Evolutionary conservation across 2,797 vertebrate genomes (phyloP), one percentile per base, ranked within the genome.

Genomic region (Pteronotus mesoamericanus): DNA sequence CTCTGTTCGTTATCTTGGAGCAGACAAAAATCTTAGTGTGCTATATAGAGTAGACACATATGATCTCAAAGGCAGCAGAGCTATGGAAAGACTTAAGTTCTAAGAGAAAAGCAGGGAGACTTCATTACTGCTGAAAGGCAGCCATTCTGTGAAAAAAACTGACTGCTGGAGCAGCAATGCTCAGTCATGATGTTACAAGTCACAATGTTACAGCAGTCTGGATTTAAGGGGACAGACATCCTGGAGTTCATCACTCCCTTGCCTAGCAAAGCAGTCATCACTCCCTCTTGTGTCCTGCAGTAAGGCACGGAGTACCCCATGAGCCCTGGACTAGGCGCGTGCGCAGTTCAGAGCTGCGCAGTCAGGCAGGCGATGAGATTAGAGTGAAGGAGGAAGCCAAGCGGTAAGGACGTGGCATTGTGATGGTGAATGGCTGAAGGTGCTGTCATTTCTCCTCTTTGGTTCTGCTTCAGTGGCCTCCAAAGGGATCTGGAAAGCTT

Each of bases 351-450:
- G 89, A 91, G 84, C 71, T 32, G 87, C 39, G 89, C 93, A 94
- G 93, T 93, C 94, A 96, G 89, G 94, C 96, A 72, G 69, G 64
- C 95, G 93, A 97, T 83, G 61, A 95, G 96, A 96, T 96, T 94
- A 96, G 80, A 29, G 51, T 80, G 83, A 93, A 32, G 51, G 64
- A 93, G 42, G 83, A 79, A 95, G 87, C 77, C 95, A 88, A 78
- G 94, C 0, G 1, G 55, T 46, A 85, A 86, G 80, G 80, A 92
- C 48, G 44, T 2, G 74, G 84, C 75, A 42, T 59, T n/a, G 75
- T 14, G 29, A 86, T 57, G 59, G 78, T 34, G 61, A 91, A 91
- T 16, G 86, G 91, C 69, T 51, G 57, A 86, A 57, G 84, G 55
- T 87, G 51, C 94, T 91, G 93, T 95, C 93, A 95, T 72, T 95